Percentiles rank a stretch among this genome's conserved stretches.
Evolutionary conservation across 1,140 invertebrate species (phyloP).

Genomic region (Pantala flavescens): DNA sequence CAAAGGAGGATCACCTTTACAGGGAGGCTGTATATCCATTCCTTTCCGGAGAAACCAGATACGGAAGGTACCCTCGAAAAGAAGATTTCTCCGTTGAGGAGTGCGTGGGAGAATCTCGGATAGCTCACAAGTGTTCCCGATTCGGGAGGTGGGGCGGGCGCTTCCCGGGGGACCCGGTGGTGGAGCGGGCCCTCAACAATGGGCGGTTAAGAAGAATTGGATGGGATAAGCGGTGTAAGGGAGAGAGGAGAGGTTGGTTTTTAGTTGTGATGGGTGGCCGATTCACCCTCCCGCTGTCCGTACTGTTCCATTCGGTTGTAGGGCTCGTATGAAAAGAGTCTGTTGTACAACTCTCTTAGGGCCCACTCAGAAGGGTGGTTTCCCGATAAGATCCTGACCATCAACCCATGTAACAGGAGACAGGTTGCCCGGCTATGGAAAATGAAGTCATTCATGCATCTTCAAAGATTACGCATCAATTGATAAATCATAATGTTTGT

Average conservation of each 20-base stretch:
- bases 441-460: too few species aligned
- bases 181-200: neutral
- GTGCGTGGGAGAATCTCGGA: neutral
- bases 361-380: neutral
- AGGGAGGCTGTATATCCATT: too few species aligned
- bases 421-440: neutral
- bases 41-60: too few species aligned
- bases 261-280: neutral
- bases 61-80: too few species aligned
- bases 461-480: too few species aligned
- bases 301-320: neutral
- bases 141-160: neutral
- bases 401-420: neutral
- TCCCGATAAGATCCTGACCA: constrained; percentile 8
- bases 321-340: neutral
- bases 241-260: neutral
- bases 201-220: neutral
- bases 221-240: neutral
- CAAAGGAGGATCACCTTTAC: too few species aligned
- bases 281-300: too few species aligned
- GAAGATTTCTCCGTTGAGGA: neutral
- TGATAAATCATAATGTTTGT: too few species aligned
- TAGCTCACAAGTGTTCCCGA: neutral
- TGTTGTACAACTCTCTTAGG: constrained; percentile 6
- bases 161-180: neutral